phyloP scores from a whole-genome alignment of 92 coral and sea anemone species.

The Actinernus sp. region DNA sequence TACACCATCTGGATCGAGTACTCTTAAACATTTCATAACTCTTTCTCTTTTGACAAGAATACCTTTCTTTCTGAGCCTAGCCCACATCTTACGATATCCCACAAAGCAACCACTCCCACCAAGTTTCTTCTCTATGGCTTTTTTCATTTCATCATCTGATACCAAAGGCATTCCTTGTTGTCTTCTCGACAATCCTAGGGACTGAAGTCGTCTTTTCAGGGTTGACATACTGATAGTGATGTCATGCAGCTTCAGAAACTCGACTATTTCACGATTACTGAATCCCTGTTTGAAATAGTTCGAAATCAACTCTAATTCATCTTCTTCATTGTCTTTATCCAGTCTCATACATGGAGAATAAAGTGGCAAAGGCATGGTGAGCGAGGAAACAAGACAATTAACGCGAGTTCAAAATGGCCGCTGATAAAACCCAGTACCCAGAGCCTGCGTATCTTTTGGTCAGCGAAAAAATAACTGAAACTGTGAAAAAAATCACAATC shows the following conservation, averaged over 20 bases:
- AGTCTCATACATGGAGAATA: slow-evolving; percentile 48
- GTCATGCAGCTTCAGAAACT: slow-evolving; percentile 60
- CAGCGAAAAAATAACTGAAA: too few species aligned
- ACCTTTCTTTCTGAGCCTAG: slow-evolving; percentile 27
- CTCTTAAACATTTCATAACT: slow-evolving; percentile 21
- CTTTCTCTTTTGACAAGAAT: slow-evolving; percentile 26
- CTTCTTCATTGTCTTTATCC: slow-evolving; percentile 9
- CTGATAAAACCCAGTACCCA: too few species aligned
- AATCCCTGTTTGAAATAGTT: slow-evolving; percentile 49
- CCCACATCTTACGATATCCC: slow-evolving; percentile 42
- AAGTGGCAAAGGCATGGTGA: slow-evolving; percentile 42
- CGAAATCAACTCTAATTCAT: slow-evolving; percentile 40
- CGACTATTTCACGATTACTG: slow-evolving; percentile 50
- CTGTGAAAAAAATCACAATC: too few species aligned
- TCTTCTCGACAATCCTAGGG: slow-evolving; percentile 32
- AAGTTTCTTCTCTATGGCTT: too few species aligned
- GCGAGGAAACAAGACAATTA: too few species aligned
- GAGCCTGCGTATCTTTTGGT: too few species aligned
- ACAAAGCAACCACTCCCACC: slow-evolving; percentile 42
- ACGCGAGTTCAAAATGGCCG: too few species aligned
- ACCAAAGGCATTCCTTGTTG: too few species aligned
- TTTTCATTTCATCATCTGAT: too few species aligned
- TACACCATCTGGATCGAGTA: slow-evolving; percentile 50
- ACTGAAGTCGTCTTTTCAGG: slow-evolving; percentile 42
- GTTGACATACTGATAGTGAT: slow-evolving; percentile 35